Evolutionary conservation across 2,888 invertebrate species (phyloP).

Genomic region (Brachyopa scutellaris): DNA sequence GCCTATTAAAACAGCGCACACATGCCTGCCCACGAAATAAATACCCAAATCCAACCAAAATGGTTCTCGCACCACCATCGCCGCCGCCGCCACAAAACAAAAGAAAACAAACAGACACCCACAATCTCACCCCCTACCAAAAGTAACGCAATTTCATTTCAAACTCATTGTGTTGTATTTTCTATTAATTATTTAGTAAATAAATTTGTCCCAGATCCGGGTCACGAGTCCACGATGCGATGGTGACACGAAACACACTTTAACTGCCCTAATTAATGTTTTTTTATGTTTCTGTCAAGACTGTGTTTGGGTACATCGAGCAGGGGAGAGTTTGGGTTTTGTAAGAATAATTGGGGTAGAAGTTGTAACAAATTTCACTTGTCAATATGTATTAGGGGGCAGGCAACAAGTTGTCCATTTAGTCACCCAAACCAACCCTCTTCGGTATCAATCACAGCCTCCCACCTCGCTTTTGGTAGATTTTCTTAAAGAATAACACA

Average conservation of each 20-base stretch:
- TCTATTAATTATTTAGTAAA: conserved; percentile 67
- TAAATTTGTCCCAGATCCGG: conserved; percentile 54
- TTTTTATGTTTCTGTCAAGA: conserved; percentile 22
- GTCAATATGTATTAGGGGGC: conserved; percentile 33
- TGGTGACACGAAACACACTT: conserved; percentile 52
- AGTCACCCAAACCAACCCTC: background rate
- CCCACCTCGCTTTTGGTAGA: no score
- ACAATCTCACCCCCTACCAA: conserved; percentile 10
- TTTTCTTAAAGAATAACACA: no score
- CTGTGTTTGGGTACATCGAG: background rate
- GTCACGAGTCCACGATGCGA: background rate
- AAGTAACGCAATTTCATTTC: conserved; percentile 36
- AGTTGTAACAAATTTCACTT: conserved; percentile 57
- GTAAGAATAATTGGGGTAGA: conserved; percentile 49
- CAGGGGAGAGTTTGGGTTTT: background rate
- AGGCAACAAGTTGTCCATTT: conserved; percentile 60
- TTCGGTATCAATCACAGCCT: conserved; percentile 5
- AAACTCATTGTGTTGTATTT: conserved; percentile 33
- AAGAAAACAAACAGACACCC: background rate
- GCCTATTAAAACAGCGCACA: conserved; percentile 20
- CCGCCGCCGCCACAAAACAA: background rate
- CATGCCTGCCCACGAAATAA: conserved; percentile 27
- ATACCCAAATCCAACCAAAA: conserved; percentile 30
- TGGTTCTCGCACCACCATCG: background rate
- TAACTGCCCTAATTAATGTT: conserved; percentile 60